These are phyloP conservation scores for Eulemur albifrons DNA, from an alignment of 2,797 vertebrate species.

Conservation along the genomic window DNA sequence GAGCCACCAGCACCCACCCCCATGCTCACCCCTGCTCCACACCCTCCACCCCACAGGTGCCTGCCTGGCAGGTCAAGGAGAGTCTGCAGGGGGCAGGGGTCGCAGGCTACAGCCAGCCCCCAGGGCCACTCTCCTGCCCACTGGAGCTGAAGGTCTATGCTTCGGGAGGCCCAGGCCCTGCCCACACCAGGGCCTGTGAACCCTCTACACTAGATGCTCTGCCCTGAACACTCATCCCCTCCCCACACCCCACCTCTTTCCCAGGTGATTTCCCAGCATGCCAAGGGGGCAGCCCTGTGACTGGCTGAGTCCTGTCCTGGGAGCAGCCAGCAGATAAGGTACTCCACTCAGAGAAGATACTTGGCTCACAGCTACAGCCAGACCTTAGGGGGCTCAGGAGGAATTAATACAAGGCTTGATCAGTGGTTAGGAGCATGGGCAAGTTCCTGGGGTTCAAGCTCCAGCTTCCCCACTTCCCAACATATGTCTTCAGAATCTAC, in stretches of 20 bases:
- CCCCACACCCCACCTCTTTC: neutral
- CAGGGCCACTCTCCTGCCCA: neutral
- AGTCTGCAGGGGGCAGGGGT: neutral
- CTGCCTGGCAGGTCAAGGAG: neutral
- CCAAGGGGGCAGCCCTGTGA: neutral
- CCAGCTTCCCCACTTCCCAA: neutral
- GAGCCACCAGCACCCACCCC: neutral
- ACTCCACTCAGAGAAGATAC: too few relatives aligned
- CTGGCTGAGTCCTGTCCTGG: too few relatives aligned
- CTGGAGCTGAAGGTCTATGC: neutral
- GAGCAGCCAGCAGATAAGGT: neutral
- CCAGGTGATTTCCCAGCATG: neutral
- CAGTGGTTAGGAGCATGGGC: rapidly evolving
- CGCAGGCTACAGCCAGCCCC: neutral
- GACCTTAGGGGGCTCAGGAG: neutral
- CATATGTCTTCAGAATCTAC: neutral
- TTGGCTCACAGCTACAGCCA: neutral
- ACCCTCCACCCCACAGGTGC: neutral
- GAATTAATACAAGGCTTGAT: neutral
- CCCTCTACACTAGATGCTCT: neutral
- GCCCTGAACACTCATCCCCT: neutral
- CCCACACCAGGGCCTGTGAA: neutral
- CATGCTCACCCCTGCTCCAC: neutral
- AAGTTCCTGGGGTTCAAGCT: neutral
- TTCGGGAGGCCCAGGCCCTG: neutral